phyloP scores from a whole-genome alignment of 2,888 invertebrate species.

The Lacanobia oleracea region DNA sequence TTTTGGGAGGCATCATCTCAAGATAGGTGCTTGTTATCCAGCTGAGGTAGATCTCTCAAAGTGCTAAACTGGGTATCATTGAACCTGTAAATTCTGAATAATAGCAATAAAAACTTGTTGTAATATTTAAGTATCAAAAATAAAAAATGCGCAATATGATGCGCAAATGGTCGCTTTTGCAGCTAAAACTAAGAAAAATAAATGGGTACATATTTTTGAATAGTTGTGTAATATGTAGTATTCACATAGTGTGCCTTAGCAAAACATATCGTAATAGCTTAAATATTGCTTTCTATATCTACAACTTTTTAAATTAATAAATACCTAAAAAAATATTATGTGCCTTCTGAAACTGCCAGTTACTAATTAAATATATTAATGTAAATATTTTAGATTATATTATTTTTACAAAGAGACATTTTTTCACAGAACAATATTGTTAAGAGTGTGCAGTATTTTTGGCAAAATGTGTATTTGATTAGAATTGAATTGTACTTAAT shows the following conservation, averaged over 20 bases:
- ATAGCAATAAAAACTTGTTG: constrained; percentile 49
- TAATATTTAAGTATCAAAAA: constrained; percentile 20
- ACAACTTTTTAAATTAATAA: constrained; percentile 24
- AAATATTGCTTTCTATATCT: constrained; percentile 44
- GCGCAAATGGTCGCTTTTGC: constrained; percentile 26
- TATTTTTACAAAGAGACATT: constrained; percentile 70
- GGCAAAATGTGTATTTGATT: constrained; percentile 32
- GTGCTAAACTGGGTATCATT: constrained; percentile 35
- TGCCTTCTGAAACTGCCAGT: constrained; percentile 89
- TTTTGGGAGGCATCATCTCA: constrained; percentile 70
- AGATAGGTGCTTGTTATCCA: constrained; percentile 22
- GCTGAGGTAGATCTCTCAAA: constrained; percentile 42
- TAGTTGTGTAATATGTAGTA: constrained; percentile 36
- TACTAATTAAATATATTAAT: constrained; percentile 82
- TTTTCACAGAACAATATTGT: constrained; percentile 77
- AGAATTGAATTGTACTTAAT: constrained; percentile 71
- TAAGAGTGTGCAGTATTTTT: constrained; percentile 39
- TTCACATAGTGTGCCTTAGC: constrained; percentile 63
- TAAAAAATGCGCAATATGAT: not conserved
- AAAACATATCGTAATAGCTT: constrained; percentile 64
- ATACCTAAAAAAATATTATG: constrained; percentile 65
- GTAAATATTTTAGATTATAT: constrained; percentile 81
- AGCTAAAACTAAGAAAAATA: constrained; percentile 22
- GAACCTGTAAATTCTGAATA: constrained; percentile 9
- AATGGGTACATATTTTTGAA: constrained; percentile 50